Base-by-base conservation (phyloP, 2,113 vertebrate species). In the Chaenocephalus aceratus region DNA sequence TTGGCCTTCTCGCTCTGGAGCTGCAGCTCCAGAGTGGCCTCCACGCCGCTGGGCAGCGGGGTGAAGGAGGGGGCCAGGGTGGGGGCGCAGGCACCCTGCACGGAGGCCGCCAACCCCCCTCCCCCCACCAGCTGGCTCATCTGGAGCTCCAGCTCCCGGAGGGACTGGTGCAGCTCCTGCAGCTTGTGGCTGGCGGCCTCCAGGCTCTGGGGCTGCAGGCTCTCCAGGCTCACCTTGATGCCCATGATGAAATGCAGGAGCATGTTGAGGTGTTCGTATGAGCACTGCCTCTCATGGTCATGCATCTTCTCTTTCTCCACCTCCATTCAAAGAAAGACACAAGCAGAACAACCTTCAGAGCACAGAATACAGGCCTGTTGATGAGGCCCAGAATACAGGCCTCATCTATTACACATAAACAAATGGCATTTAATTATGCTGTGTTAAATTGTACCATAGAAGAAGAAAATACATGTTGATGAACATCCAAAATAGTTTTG, bases 211-310 rank as follows among this genome's bases (percentile, higher is more conserved):
- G 95, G 95, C 87, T 96, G 95, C 80, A 96, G 83, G 82, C 94
- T 94, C 91, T 95, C 95, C 79, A 95, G 88, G 86, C 95, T 95
- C 84, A 95, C 93, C 90, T 96, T 95, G 92, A 96, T 95, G 77
- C 95, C 95, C 95, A 97, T 95, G 83, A 96, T 96, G 86, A 95
- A 96, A 65, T 95, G 95, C 89, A 98, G 94, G 0, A 99, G 92
- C 89, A 98, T 89, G 86, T 95, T 96, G 75, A 99, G 94, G 89
- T 99, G 98, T 30, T 99, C 97, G 0, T 93, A 95, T 1, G 97
- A 93, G 76, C 89, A 94, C 67, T 93, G 96, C 0, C 90, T 95
- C 92, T 99, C 98, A 0, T 99, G 98, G 21, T 97, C 97, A 1
- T 88, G 91, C 44, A 95, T 95, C 79, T 94, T 96, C 90, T 97